Base-by-base conservation (phyloP, 2,113 vertebrate genomes). In the Pampusana beccarii region DNA sequence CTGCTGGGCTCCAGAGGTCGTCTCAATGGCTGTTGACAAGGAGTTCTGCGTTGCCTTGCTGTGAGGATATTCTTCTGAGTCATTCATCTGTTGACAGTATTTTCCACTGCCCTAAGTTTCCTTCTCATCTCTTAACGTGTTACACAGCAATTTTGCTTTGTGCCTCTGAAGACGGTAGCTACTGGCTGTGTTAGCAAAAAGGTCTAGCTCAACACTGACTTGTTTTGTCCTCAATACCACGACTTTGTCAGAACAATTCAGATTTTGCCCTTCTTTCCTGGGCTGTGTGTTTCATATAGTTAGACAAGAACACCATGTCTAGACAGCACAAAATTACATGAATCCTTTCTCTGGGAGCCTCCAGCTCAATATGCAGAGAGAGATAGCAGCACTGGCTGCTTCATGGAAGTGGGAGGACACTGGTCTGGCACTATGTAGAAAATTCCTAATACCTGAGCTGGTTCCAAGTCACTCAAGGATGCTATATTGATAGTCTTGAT, bases 341-440 rank as follows among this genome's bases (percentile, higher is more conserved):
- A 51, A 24, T 44, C 17, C 13, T 92, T 87, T 53, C 17, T 33
- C 56, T 70, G 24, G 16, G 31, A 74, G 26, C 40, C 33, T 81
- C 46, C 26, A 53, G n/a, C 19, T 4, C 19, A n/a, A 7, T 19
- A 42, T 0, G 0, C 19, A 77, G 66, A 72, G 51, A 62, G 10
- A 3, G 10, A 21, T 1, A 57, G 54, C 25, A 61, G 33, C 33
- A 46, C 26, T 23, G 24, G 10, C n/a, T 92, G 3, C 42, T 36
- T 80, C 6, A 4, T 58, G 36, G 70, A 48, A 53, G 4, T 3
- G 46, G 13, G 21, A 85, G 70, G 56, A 53, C 29, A 23, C 11
- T 62, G n/a, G 28, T 16, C 73, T 81, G 57, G n/a, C 18, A 33
- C 13, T 19, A 5, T 16, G 26, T 17, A 38, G 34, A 70, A 81